Evolutionary conservation across 2,888 invertebrate genomes (phyloP).

Genomic region (Rotaria macrura): DNA sequence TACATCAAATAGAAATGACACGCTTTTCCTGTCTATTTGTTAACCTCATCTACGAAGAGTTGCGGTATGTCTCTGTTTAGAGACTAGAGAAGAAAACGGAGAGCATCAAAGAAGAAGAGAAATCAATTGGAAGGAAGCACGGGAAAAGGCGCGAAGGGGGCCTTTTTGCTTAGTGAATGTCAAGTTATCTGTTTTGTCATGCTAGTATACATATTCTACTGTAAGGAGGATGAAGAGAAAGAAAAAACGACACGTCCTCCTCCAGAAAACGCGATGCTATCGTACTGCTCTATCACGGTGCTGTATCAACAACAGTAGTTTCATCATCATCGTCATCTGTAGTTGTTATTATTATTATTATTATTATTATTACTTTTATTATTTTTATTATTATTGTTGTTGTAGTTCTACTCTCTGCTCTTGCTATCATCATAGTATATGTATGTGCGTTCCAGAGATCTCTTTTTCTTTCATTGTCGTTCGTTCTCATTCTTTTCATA

Average conservation of each 20-base stretch:
- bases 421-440: neutral
- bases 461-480: neutral
- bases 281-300: neutral
- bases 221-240: neutral
- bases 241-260: neutral
- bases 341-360: neutral
- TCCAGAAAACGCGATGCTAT: neutral
- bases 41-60: neutral
- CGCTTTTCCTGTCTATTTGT: neutral
- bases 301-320: neutral
- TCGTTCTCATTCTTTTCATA: neutral
- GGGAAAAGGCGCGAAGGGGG: neutral
- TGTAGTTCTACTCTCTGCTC: neutral
- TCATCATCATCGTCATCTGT: neutral
- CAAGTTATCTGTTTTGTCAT: constrained; percentile 15
- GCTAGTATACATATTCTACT: neutral
- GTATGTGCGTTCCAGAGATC: neutral
- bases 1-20: neutral
- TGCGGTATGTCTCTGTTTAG: neutral
- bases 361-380: neutral
- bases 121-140: neutral
- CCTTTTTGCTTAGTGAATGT: neutral
- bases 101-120: neutral
- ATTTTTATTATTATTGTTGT: neutral
- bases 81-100: neutral